These are phyloP conservation scores for Melanaphis sacchari DNA, from an alignment of 1,140 invertebrate species.

Conservation along the genomic window DNA sequence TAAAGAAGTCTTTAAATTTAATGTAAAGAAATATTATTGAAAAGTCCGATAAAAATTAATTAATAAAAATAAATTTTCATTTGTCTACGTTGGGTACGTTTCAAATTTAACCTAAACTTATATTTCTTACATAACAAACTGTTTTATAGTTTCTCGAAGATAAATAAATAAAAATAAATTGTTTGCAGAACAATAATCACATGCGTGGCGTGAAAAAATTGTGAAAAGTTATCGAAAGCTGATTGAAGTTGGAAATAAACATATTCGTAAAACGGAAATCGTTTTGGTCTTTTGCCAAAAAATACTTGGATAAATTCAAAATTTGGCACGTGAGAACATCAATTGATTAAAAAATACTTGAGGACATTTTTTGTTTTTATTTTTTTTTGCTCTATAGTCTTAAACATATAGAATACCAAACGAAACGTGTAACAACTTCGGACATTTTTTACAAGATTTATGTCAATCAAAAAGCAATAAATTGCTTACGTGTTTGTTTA, in stretches of 20 bases:
- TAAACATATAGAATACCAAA: neutral
- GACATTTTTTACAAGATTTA: neutral
- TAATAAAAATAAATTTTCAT: neutral
- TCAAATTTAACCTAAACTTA: neutral
- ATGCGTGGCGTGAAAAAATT: neutral
- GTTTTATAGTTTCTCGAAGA: neutral
- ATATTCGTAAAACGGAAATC: neutral
- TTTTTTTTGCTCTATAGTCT: neutral
- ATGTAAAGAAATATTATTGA: neutral
- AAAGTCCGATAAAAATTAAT: neutral
- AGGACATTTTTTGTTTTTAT: neutral
- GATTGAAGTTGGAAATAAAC: slow-evolving; percentile 23
- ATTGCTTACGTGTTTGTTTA: neutral
- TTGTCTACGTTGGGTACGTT: neutral
- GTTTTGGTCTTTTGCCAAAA: neutral
- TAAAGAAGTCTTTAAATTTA: neutral
- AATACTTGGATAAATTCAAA: neutral
- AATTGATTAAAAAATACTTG: neutral
- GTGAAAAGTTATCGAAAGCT: neutral
- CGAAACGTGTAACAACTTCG: neutral
- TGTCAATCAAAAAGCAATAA: neutral
- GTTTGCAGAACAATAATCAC: neutral
- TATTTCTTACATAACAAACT: neutral
- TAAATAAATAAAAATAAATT: neutral
- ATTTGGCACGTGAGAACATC: neutral